phyloP scores from a whole-genome alignment of 2,888 invertebrate genomes.

The Hypselothyrea guttata region DNA sequence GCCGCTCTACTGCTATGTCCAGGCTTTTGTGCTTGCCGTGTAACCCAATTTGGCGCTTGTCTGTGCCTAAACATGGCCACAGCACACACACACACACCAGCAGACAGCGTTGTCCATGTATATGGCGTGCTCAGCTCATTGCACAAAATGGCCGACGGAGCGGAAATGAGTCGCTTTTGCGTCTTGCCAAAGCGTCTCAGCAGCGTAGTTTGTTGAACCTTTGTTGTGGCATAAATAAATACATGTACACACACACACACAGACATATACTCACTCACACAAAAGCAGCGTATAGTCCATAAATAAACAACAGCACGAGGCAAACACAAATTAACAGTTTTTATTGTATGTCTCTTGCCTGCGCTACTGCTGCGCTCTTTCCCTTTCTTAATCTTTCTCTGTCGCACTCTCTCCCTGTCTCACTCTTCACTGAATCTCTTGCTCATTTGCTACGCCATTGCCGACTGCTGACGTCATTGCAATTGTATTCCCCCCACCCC shows the following conservation, averaged over 20 bases:
- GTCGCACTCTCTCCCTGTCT: not conserved
- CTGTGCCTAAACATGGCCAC: slow-evolving; percentile 24
- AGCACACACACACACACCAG: slow-evolving; percentile 1
- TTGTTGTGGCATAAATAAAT: slow-evolving; percentile 51
- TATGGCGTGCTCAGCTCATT: slow-evolving; percentile 31
- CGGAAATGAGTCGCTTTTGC: slow-evolving; percentile 53
- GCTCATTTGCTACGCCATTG: slow-evolving; percentile 34
- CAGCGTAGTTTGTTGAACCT: slow-evolving; percentile 69
- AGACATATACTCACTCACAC: slow-evolving; percentile 3
- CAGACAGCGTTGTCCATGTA: no score
- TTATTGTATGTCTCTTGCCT: slow-evolving; percentile 39
- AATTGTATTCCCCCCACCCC: slow-evolving; percentile 26
- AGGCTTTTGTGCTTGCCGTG: slow-evolving; percentile 55
- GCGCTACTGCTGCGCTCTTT: not conserved
- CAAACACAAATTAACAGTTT: slow-evolving; percentile 62
- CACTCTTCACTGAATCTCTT: not conserved
- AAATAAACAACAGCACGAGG: slow-evolving; percentile 16
- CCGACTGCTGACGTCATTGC: slow-evolving; percentile 55
- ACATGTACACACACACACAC: slow-evolving; percentile 15
- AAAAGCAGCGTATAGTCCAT: slow-evolving; percentile 17
- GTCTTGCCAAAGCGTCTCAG: slow-evolving; percentile 33
- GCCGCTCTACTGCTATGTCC: slow-evolving; percentile 16
- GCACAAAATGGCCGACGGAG: slow-evolving; percentile 56
- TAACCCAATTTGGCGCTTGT: slow-evolving; percentile 62
- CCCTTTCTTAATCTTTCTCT: no score